Percentiles rank a stretch among this genome's conserved stretches.
Conservation (phyloP, 2,113 vertebrate species). For the Cephalopholis sonnerati region DNA sequence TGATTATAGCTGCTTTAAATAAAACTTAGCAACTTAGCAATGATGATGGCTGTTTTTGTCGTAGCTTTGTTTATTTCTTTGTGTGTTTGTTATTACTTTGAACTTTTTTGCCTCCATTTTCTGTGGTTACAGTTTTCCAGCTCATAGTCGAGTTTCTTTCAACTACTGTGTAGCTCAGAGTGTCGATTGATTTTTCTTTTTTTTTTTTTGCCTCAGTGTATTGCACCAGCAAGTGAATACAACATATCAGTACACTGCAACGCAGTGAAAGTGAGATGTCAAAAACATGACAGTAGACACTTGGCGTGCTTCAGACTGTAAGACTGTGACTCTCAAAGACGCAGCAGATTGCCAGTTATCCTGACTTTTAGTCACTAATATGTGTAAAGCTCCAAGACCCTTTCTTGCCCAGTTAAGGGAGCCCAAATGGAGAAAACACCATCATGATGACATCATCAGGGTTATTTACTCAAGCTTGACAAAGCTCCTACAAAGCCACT, state of each 20-base stretch:
- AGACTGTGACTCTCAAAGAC: too few species aligned
- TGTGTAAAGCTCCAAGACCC: background rate
- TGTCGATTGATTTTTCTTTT: background rate
- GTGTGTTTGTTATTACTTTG: too few species aligned
- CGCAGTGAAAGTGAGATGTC: background rate
- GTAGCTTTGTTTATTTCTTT: background rate
- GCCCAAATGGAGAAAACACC: background rate
- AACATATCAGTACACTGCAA: background rate
- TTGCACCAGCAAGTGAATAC: slow-evolving; percentile 52
- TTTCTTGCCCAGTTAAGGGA: background rate
- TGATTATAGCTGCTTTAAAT: too few species aligned
- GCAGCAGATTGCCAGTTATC: too few species aligned
- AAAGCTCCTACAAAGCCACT: background rate
- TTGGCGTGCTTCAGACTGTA: too few species aligned
- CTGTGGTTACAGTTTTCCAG: background rate
- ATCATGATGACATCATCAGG: background rate
- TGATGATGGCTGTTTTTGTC: background rate
- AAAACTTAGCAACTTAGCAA: background rate
- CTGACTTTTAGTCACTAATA: too few species aligned
- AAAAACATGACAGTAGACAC: too few species aligned
- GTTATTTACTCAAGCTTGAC: too few species aligned
- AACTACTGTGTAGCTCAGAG: too few species aligned
- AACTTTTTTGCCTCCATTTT: background rate
- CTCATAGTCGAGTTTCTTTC: background rate
- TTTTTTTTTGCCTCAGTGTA: too few species aligned